These are phyloP conservation scores for Channa striata DNA, from an alignment of 2,797 vertebrate genomes.

Conservation along the genomic window DNA sequence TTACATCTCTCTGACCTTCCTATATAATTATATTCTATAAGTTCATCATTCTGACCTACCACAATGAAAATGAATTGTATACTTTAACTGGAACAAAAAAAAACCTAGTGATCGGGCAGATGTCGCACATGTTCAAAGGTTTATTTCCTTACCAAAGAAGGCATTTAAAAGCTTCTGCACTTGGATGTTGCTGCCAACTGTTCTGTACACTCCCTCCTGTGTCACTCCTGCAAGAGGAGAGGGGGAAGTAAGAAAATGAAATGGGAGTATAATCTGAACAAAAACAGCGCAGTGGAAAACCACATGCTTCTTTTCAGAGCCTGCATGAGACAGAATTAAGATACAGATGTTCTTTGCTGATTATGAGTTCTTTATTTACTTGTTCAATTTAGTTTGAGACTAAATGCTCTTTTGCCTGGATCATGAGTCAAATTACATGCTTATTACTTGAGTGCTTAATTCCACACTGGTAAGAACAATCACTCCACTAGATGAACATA, in stretches of 20 bases:
- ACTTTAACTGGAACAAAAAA: neutral
- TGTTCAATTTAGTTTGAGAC: conserved; percentile 2
- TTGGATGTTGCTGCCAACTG: conserved; percentile 98
- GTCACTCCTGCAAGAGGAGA: conserved; percentile 84
- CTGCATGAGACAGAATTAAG: conserved; percentile 19
- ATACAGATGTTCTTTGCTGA: conserved; percentile 52
- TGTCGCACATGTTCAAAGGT: conserved; percentile 38
- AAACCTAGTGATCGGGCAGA: conserved; percentile 27
- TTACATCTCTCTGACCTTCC: no score
- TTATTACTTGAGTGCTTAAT: conserved; percentile 3
- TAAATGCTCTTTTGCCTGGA: neutral
- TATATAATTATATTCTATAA: no score
- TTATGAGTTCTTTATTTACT: conserved; percentile 29
- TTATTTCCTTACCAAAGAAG: conserved; percentile 92
- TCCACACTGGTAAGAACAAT: conserved; percentile 6
- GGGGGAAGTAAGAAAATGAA: conserved; percentile 17
- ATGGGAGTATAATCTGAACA: conserved; percentile 35
- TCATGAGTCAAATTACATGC: conserved; percentile 25
- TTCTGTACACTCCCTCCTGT: conserved; percentile 95
- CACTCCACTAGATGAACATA: neutral
- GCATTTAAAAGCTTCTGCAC: conserved; percentile 96
- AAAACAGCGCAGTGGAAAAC: conserved; percentile 70
- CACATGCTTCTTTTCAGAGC: conserved; percentile 37
- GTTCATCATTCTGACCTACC: no score
- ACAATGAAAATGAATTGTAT: no score